Base-by-base conservation (phyloP, 2,113 vertebrate species). In the Oreochromis tanganicae region DNA sequence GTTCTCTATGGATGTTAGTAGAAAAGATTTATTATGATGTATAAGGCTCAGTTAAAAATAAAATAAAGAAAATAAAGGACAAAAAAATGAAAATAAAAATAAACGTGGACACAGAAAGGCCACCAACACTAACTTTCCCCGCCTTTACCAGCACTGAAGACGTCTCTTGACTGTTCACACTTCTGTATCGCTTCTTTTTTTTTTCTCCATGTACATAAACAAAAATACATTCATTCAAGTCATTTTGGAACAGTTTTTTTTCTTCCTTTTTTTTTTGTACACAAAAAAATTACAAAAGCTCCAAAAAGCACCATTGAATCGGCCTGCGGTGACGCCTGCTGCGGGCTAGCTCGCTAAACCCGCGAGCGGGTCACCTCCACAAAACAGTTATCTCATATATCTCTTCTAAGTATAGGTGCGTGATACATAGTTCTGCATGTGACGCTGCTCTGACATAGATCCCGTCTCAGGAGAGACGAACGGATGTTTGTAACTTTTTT, bases 151-250 rank as follows among this genome's bases (percentile, higher is more conserved):
- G 94, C 92, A 93, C 93, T 91, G 83, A 90, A 90, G 93, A 90
- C 83, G 81, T 92, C 92, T 91, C 93, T 61, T 43, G 36, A 71
- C 66, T 90, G 92, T 90, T 93, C 86, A 92, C 88, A 85, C 93
- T 93, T 93, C 94, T 92, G 94, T 87, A 92, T 95, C 94, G 89
- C 94, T 88, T 95, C 94, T 89, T 95, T 63, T 68, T 68, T 63
- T 14, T 46, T 6, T 88, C 81, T 88, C 89, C 93, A 94, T 95
- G 92, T 94, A 96, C 95, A 95, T 94, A 89, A 96, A 95, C 89
- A 95, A 96, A 96, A 96, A 95, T 97, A 97, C 96, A 97, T 97
- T 97, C 96, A 97, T 96, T 96, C 96, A 97, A 96, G 96, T 97
- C 96, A 96, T 97, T 97, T 97, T 96, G 95, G 95, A 96, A 97